Evolutionary conservation across 2,113 vertebrate genomes (phyloP).

Genomic region (Epinephelus lanceolatus): DNA sequence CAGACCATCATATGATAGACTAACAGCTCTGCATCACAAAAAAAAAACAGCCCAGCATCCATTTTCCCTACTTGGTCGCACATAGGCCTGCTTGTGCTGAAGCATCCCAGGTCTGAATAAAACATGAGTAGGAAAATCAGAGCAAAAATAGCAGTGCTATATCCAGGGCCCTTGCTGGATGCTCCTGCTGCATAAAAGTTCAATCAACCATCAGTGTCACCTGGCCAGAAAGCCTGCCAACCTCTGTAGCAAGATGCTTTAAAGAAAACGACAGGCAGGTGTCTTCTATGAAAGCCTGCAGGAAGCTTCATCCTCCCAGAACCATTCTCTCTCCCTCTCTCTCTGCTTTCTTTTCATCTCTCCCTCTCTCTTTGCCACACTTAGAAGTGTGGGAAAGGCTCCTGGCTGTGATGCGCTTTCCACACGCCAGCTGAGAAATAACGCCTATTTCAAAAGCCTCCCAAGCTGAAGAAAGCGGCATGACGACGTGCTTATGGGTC

Average conservation of each 20-base stretch:
- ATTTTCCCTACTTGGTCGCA: conserved; percentile 54
- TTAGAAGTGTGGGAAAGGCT: conserved; percentile 55
- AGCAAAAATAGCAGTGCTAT: conserved; percentile 66
- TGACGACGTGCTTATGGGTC: conserved; percentile 61
- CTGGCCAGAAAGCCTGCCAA: conserved; percentile 48
- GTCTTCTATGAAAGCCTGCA: conserved; percentile 38
- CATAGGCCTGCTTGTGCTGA: conserved; percentile 51
- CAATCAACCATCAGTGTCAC: conserved; percentile 51
- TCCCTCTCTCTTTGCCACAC: conserved; percentile 35
- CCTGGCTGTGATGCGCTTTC: conserved; percentile 62
- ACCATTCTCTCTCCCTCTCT: conserved; percentile 15
- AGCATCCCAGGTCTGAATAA: conserved; percentile 74
- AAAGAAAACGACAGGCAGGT: conserved; percentile 43
- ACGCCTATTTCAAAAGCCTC: conserved; percentile 51
- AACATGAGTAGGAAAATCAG: conserved; percentile 76
- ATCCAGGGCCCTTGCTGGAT: conserved; percentile 49
- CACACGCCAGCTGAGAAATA: conserved; percentile 54
- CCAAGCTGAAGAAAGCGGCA: conserved; percentile 46
- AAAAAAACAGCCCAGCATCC: conserved; percentile 32
- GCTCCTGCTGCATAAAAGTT: conserved; percentile 43
- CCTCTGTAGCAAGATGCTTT: conserved; percentile 21
- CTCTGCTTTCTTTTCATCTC: conserved; percentile 36
- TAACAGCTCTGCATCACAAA: conserved; percentile 21
- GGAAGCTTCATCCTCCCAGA: conserved; percentile 35
- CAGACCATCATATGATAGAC: conserved; percentile 17